Percentiles rank a stretch among this genome's conserved stretches.
Evolutionary conservation across 2,888 invertebrate genomes (phyloP).

Genomic region (Creontiades dilutus): DNA sequence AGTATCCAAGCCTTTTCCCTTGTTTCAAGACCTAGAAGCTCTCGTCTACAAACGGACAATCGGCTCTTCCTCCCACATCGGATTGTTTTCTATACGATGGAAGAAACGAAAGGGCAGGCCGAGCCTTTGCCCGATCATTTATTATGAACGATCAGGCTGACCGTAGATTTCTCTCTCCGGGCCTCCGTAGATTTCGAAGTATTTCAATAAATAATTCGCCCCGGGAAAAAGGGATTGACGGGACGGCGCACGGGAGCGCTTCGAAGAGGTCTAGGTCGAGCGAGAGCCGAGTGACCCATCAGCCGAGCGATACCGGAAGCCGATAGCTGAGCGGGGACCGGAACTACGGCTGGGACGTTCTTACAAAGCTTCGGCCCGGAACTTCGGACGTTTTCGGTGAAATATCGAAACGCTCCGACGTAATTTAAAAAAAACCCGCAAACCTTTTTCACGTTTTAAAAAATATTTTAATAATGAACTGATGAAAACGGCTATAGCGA

Average conservation of each 20-base stretch:
- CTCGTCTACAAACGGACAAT: too few species aligned
- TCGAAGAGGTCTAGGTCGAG: conserved; percentile 8
- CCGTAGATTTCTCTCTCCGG: too few species aligned
- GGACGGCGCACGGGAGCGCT: not conserved
- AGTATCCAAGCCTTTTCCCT: too few species aligned
- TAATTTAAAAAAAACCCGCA: not conserved
- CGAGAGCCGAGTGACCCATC: conserved; percentile 26
- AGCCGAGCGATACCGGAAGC: conserved; percentile 43
- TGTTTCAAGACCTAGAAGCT: too few species aligned
- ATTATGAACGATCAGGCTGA: not conserved
- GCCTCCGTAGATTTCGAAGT: not conserved
- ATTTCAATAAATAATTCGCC: conserved; percentile 28
- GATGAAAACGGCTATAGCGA: too few species aligned
- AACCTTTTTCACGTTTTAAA: not conserved
- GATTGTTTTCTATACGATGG: not conserved
- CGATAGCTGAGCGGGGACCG: conserved; percentile 14
- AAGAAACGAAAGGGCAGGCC: not conserved
- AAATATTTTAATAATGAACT: too few species aligned
- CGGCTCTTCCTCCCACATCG: not conserved
- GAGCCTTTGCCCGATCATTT: not conserved
- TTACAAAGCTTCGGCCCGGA: conserved; percentile 48
- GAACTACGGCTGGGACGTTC: not conserved
- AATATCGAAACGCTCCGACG: conserved; percentile 47
- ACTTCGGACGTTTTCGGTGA: conserved; percentile 40
- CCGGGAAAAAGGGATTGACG: not conserved